Base-by-base conservation (phyloP, 2,888 invertebrate genomes). In the Harpagoxenus sublaevis region DNA sequence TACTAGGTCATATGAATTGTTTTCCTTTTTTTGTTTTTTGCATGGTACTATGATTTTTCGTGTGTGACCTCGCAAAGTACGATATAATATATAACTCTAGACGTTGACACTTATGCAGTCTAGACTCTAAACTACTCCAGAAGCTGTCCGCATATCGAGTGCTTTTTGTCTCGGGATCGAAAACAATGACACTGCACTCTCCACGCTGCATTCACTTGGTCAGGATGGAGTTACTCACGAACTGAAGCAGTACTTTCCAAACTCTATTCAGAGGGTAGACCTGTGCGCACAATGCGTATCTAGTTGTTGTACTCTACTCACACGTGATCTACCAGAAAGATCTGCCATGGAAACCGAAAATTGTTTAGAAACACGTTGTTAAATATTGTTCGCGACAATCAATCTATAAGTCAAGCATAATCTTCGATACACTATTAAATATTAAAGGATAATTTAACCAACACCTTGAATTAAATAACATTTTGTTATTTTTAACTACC, bases 131-230 rank as follows among this genome's bases (percentile, higher is more conserved):
- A 77, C 77, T 42, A 77, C 65, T 65, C 28, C 65, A 42, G n/a
- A 39, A 9, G 18, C 51, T 65, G 65, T 53, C 53, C 53, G 28
- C 53, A 53, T 77, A 77, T 77, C 65, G 77, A 77, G 65, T 77
- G 48, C 42, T 77, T 77, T 66, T 77, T 77, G 77, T 77, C 53
- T n/a, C 65, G 77, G 10, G 39, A 66, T 77, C 66, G 77, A 77
- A 77, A 77, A 77, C 77, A 77, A 77, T 77, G 77, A 77, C 77
- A 42, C 10, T 35, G 75, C 75, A 51, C 65, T 65, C 65, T 28
- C 66, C n/a, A 77, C 15, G 53, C 23, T 65, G 53, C 77, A 53
- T 65, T 77, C 53, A 18, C 65, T 77, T 66, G 39, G 66, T 53
- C 42, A n/a, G 42, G 15, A 28, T 65, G n/a, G 42, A 77, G 65